Base-by-base conservation (phyloP, 64 coral and sea anemone species). In the Stichodactyla mertensii region DNA sequence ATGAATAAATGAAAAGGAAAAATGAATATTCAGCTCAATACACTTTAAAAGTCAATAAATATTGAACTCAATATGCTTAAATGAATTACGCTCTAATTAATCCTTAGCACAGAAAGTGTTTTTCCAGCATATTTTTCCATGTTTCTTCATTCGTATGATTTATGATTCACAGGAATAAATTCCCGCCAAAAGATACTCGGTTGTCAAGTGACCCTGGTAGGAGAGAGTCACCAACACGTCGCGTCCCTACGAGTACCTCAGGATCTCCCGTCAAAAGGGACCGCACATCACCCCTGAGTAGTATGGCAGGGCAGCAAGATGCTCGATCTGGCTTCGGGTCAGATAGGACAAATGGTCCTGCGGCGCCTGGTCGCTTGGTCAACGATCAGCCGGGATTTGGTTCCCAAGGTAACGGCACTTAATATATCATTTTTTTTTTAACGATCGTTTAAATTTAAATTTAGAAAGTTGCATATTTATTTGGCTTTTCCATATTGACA, bases 151-250 rank as follows among this genome's bases (percentile, higher is more conserved):
- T 16, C 61, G 88, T 23, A 69, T 23, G 18, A 66, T 66, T 66
- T 45, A 45, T 45, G 5, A n/a, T 18, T 66, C 1, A 18, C 19
- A 95, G 94, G 81, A 92, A 89, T 83, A 95, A 95, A 89, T 92
- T 95, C 74, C 88, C 88, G 55, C 26, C 18, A 20, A 84, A 87
- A 61, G 91, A 57, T 53, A 56, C 71, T 12, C 90, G 86, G 57
- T 74, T 74, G 69, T 74, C 69, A 31, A n/a, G 69, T 74, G 69
- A 74, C 24, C 55, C 78, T 74, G 64, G 58, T 45, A 88, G 67
- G 14, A 52, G 53, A 26, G 86, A 82, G 16, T 95, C 90, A 0
- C 87, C 94, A 13, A 92, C 91, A 52, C 91, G 90, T 78, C 86
- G 79, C 12, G 64, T 84, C 7, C 89, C 89, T n/a, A 87, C 77